phyloP scores from a whole-genome alignment of 2,797 vertebrate species.

The Amazona finschi region DNA sequence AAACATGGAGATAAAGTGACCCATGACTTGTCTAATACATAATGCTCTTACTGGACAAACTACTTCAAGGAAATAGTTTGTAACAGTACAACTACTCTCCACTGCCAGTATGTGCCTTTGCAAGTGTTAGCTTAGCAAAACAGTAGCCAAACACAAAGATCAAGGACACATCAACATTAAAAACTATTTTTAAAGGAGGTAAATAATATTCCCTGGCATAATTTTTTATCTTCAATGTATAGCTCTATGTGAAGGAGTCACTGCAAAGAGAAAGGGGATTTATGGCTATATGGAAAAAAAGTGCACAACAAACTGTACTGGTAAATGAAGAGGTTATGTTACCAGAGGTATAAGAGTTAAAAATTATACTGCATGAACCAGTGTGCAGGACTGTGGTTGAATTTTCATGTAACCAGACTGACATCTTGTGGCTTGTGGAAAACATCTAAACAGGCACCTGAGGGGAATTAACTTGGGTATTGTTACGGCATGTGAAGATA shows the following conservation, averaged over 20 bases:
- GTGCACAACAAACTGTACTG: background rate
- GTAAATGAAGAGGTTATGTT: background rate
- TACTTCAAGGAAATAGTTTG: constrained; percentile 1
- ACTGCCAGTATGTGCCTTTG: background rate
- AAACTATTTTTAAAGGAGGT: background rate
- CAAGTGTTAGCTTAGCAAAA: background rate
- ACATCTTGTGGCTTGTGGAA: constrained; percentile 57
- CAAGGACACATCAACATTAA: background rate
- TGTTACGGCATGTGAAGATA: background rate
- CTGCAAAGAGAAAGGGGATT: background rate
- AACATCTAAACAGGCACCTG: background rate
- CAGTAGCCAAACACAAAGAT: background rate
- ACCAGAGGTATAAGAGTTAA: background rate
- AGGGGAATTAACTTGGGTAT: background rate
- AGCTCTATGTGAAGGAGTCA: background rate
- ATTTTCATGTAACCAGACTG: constrained; percentile 41
- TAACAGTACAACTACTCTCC: constrained; percentile 21
- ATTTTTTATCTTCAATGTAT: background rate
- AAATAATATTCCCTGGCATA: background rate
- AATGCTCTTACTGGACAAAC: background rate
- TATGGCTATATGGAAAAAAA: background rate
- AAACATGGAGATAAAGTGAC: background rate
- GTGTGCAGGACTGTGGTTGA: background rate
- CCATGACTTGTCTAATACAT: background rate
- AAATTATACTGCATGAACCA: background rate